Percentiles rank a stretch among this genome's conserved stretches.
Conservation (phyloP, 2,113 vertebrate species). For the Pseudorasbora parva region DNA sequence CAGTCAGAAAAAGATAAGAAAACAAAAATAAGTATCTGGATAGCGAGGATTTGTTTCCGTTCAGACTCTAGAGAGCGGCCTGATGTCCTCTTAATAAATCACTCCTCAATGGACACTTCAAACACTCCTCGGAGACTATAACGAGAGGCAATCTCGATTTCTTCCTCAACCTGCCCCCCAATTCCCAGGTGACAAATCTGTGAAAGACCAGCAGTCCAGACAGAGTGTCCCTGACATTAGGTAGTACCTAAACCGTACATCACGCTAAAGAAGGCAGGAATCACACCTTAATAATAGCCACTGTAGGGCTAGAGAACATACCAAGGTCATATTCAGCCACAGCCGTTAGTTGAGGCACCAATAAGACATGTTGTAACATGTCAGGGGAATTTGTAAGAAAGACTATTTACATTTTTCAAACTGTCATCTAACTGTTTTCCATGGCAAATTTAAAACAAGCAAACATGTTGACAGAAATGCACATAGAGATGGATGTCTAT, state of each 20-base stretch:
- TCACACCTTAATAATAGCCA: neutral
- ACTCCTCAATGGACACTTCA: neutral
- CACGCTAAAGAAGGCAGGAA: neutral
- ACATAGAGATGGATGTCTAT: neutral
- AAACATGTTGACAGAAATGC: neutral
- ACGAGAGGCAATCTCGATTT: neutral
- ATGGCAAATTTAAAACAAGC: neutral
- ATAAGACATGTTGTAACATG: constrained; percentile 25
- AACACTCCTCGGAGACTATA: constrained; percentile 19
- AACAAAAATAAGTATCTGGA: too few species aligned
- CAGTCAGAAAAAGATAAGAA: neutral
- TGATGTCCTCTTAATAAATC: constrained; percentile 12
- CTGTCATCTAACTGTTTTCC: neutral
- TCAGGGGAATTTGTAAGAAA: constrained; percentile 4
- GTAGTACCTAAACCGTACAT: neutral
- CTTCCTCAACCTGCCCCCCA: constrained; percentile 24
- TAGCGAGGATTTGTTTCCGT: neutral
- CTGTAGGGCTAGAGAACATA: neutral
- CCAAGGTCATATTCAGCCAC: constrained; percentile 20
- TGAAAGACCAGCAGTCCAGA: neutral
- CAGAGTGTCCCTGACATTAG: constrained; percentile 5
- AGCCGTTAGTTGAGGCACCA: neutral
- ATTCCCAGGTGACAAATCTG: neutral
- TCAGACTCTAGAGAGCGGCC: neutral
- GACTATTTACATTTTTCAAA: neutral